Conservation (phyloP, 2,113 vertebrate species). For the Microcebus lehilahytsara region DNA sequence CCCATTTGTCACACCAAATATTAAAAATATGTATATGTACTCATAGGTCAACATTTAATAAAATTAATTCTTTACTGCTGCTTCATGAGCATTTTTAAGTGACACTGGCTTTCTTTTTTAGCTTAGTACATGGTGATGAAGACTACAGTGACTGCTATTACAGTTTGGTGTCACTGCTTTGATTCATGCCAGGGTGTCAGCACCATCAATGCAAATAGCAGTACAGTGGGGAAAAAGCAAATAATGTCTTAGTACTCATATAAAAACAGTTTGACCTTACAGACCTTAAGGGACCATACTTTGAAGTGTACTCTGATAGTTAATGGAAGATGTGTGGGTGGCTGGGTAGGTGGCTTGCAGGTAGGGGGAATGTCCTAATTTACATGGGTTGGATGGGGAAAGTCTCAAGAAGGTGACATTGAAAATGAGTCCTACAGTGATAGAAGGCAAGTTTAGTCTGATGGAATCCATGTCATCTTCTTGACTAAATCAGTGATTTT, state of each 20-base stretch:
- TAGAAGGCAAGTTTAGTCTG: not conserved
- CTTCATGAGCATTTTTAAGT: not conserved
- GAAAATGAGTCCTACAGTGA: not conserved
- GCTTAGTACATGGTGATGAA: not conserved
- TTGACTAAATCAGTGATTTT: not conserved
- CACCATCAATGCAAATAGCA: not conserved
- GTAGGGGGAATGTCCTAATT: not conserved
- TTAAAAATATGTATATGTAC: not conserved
- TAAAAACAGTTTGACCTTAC: not conserved
- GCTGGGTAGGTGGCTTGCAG: fast-evolving
- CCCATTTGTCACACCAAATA: not conserved
- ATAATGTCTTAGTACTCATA: not conserved
- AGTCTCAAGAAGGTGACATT: not conserved
- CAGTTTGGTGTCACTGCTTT: not conserved
- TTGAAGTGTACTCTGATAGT: not conserved
- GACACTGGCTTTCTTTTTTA: not conserved
- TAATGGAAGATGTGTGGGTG: not conserved
- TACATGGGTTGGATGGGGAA: not conserved
- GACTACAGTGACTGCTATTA: not conserved
- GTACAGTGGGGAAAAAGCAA: not conserved
- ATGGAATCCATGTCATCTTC: not conserved
- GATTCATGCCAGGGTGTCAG: not conserved
- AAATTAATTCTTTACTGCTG: not conserved
- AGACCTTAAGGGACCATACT: not conserved
- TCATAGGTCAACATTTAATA: not conserved